Base-by-base conservation (phyloP, 2,113 vertebrate species). In the Odontophorus gujanensis region DNA sequence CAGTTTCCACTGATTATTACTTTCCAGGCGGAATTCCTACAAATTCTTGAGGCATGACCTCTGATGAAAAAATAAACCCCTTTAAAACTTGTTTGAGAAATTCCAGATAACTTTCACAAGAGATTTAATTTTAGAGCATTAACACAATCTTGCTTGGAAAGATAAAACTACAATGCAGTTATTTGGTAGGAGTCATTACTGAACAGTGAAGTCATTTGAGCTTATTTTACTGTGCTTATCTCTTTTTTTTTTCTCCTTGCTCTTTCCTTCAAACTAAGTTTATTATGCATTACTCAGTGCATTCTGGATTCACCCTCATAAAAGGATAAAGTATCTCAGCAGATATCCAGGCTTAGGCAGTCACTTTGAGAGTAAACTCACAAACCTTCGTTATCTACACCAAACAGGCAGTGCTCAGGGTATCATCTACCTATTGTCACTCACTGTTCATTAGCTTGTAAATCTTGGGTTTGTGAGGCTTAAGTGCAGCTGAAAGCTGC, bases 1-100 rank as follows among this genome's bases (percentile, higher is more conserved):
- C 98, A 98, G 98, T 99, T 99, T 99, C 98, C 98, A 98, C 98
- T 98, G 98, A 98, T 98, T 98, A 98, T 98, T 98, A 98, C 97
- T 99, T 99, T 99, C 98, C 98, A 98, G 97, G 97, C 98, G 98
- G 98, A 98, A 98, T 98, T 96, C 98, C 98, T 99, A 98, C 98
- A 98, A 97, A 98, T 98, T 98, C 98, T 98, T 98, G 97, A 96
- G 97, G 98, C 98, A 98, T 98, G 98, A 98, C 98, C 98, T 98
- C 97, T 95, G 98, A 97, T 98, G 97, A 98, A 97, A 98, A 98
- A 98, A 98, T 98, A 97, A 98, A 98, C 97, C 96, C 97, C 97
- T 97, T 98, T 97, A 98, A 98, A 98, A 98, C 97, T 98, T 98
- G 98, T 97, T 96, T 98, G 98, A 98, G 98, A 98, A 98, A 98